Percentiles rank a stretch among this genome's conserved stretches.
Evolutionary conservation across 1,140 invertebrate species (phyloP).

Genomic region (Pseudachorutes palmiensis): DNA sequence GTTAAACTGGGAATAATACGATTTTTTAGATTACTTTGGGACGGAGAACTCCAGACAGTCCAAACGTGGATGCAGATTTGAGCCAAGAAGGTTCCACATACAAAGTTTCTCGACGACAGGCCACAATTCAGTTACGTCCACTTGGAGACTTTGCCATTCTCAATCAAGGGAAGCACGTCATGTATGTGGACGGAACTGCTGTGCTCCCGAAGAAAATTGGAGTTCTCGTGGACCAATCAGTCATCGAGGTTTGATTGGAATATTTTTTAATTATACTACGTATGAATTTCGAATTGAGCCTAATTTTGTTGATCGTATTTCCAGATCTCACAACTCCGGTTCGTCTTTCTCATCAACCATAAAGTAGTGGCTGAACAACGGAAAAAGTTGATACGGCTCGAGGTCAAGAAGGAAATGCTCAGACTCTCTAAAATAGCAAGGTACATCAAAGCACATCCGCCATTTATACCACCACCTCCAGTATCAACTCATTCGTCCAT

Average conservation of each 20-base stretch:
- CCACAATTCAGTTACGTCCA: slow-evolving; percentile 77
- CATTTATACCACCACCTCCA: neutral
- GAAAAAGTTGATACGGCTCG: neutral
- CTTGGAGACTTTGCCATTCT: slow-evolving; percentile 89
- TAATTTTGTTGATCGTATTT: neutral
- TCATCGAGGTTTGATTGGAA: slow-evolving; percentile 68
- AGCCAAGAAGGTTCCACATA: slow-evolving; percentile 79
- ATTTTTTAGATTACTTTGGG: slow-evolving; percentile 74
- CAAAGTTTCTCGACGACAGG: slow-evolving; percentile 78
- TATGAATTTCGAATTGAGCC: neutral
- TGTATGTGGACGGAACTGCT: slow-evolving; percentile 87
- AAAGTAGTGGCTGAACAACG: slow-evolving; percentile 14
- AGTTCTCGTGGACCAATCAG: slow-evolving; percentile 82
- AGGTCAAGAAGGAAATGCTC: slow-evolving; percentile 12
- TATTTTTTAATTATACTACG: too few species aligned
- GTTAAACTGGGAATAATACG: slow-evolving; percentile 24
- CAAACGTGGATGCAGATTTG: slow-evolving; percentile 86
- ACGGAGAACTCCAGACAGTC: slow-evolving; percentile 69
- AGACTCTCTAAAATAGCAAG: neutral
- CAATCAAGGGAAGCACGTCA: slow-evolving; percentile 89
- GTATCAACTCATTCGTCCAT: neutral
- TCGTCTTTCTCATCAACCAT: slow-evolving; percentile 27
- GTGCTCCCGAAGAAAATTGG: slow-evolving; percentile 76
- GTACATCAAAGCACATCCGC: neutral
- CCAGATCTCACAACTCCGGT: slow-evolving; percentile 20